Evolutionary conservation across 2,888 invertebrate genomes (phyloP), one percentile per base, ranked within the genome.

Genomic region (Caenorhabditis becei): DNA sequence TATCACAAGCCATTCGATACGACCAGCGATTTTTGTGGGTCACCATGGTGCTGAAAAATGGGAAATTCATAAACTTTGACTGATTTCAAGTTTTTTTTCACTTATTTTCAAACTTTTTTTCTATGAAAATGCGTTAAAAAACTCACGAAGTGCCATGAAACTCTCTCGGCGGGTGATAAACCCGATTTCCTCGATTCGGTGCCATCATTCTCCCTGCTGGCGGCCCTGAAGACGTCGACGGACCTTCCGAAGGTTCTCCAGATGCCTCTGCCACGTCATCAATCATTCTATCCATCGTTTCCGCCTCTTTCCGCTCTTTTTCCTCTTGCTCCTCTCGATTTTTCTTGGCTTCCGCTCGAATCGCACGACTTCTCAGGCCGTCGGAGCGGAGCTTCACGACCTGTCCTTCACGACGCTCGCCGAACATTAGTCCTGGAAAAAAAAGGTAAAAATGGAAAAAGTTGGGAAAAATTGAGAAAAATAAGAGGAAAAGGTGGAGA

Each of bases 1-100:
- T 80, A n/a, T 70, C 56, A 35, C 77, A 67, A 2, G 77, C 71
- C 49, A 67, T 80, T 20, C 56, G 75, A 41, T 80, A 80, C 18
- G 75, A 66, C 80, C 80, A 80, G n/a, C 62, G 65, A 24, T 71
- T 53, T 44, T 72, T 72, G n/a, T 77, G 77, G n/a, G 28, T 44
- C 2, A 77, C 67, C 77, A 81, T 72, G 3, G 77, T 81, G 16
- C 77, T 77, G 58, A 8, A 75, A 65, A 58, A 28, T n/a, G n/a
- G n/a, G n/a, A n/a, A n/a, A n/a, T n/a, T n/a, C n/a, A n/a, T n/a
- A n/a, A n/a, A n/a, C n/a, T n/a, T n/a, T n/a, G n/a, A n/a, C n/a
- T n/a, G n/a, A n/a, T n/a, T n/a, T n/a, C n/a, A n/a, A n/a, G n/a
- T 32, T 32, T 32, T 41, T 41, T 41, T 41, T 2, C 41, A 11